Evolutionary conservation across 2,113 vertebrate genomes (phyloP), one percentile per base, ranked within the genome.

Genomic region (Cololabis saira): DNA sequence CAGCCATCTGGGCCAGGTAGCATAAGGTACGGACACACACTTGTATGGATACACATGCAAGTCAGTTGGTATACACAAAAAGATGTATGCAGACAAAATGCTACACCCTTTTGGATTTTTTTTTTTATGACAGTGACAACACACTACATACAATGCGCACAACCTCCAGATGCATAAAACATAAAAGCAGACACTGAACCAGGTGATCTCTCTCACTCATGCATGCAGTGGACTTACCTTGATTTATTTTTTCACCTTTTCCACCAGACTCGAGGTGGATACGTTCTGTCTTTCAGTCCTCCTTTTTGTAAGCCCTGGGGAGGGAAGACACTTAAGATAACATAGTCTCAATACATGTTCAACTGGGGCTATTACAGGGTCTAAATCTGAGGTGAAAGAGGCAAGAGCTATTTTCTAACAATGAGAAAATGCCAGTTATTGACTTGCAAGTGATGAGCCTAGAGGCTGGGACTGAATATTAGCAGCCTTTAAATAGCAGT

Each of bases 251-350:
- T 77, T 61, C 48, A 19, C 27, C 33, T 71, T 71, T 73, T 60
- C 62, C 73, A 52, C 30, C 27, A 62, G 71, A 67, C 75, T 81
- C 19, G 51, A 74, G 72, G 70, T 69, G 45, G 19, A 44, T 18
- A 52, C 61, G 52, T 83, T 78, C 51, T 54, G 49, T 72, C 52
- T 70, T 55, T 69, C 52, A 79, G 42, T 78, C 71, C 70, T 75
- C 61, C 51, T 63, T 73, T 72, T 60, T 37, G 15, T 73, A 71
- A 75, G 62, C 87, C 84, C 85, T 58, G 27, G 76, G 78, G 82
- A 80, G 55, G 72, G 81, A 82, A 85, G 80, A 80, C 76, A 86
- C 82, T 88, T 89, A 82, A 87, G 82, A 82, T 81, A 88, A 87
- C 83, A 81, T 53, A 73, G 82, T 73, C 49, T 51, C 43, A 68